A percentile compares a stretch with the other conserved stretches of the same genome.
These are phyloP conservation scores for Erethizon dorsatum DNA, from an alignment of 2,797 vertebrate species.

Conservation along the genomic window DNA sequence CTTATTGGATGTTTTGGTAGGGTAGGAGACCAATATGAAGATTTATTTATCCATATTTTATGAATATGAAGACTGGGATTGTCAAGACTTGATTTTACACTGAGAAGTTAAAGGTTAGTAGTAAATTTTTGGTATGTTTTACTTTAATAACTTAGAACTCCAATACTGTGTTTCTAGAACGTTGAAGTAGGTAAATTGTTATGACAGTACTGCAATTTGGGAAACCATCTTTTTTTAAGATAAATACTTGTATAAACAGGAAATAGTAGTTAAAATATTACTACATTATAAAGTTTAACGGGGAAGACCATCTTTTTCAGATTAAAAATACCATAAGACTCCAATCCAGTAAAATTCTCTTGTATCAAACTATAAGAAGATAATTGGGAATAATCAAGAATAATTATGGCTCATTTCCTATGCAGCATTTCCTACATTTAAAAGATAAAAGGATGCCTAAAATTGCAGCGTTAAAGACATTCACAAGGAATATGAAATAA, in stretches of 20 bases:
- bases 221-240: background rate
- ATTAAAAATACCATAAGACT: slow-evolving; percentile 25
- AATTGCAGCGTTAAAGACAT: slow-evolving; percentile 69
- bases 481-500: slow-evolving; percentile 71
- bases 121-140: background rate
- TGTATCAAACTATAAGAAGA: slow-evolving; percentile 70
- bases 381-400: slow-evolving; percentile 57
- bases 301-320: background rate
- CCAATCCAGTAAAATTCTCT: slow-evolving; percentile 8
- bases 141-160: background rate
- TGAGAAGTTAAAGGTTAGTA: background rate
- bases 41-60: background rate
- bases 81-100: background rate
- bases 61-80: background rate
- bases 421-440: slow-evolving; percentile 71
- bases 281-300: background rate
- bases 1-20: background rate
- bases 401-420: slow-evolving; percentile 69
- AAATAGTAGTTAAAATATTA: background rate
- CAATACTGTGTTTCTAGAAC: slow-evolving; percentile 6
- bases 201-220: background rate
- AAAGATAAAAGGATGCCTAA: slow-evolving; percentile 62
- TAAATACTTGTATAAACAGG: background rate
- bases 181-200: background rate
- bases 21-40: background rate